phyloP scores from a whole-genome alignment of 2,888 invertebrate genomes.

The Cantharis flavilabris region DNA sequence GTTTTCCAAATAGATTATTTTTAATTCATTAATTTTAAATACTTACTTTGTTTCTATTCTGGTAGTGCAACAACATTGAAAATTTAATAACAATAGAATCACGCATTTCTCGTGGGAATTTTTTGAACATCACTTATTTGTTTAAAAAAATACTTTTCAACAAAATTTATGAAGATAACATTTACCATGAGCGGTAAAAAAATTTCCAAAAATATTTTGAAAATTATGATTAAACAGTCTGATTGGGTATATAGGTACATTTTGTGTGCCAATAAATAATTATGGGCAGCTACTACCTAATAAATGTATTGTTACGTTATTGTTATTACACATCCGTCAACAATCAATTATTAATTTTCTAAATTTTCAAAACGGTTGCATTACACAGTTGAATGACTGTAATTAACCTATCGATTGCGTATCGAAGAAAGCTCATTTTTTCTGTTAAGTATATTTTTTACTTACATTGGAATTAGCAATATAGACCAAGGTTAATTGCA shows the following conservation, averaged over 20 bases:
- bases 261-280: background rate
- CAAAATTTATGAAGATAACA: background rate
- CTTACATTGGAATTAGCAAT: conserved; percentile 36
- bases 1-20: no score
- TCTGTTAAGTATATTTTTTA: background rate
- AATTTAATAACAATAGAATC: background rate
- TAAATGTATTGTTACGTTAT: background rate
- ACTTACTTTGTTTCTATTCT: background rate
- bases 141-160: background rate
- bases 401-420: conserved; percentile 11
- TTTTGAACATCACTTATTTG: background rate
- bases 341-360: background rate
- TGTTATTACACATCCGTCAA: background rate
- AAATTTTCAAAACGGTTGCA: background rate
- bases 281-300: background rate
- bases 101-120: background rate
- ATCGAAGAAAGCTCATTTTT: conserved; percentile 16
- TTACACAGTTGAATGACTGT: conserved; percentile 13
- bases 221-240: no score
- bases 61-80: background rate
- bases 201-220: no score
- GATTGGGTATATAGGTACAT: background rate
- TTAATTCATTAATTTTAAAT: no score
- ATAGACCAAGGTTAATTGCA: conserved; percentile 43
- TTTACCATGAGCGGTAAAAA: background rate